These are phyloP conservation scores for Parambassis ranga DNA, from an alignment of 2,797 vertebrate genomes.

Conservation along the genomic window DNA sequence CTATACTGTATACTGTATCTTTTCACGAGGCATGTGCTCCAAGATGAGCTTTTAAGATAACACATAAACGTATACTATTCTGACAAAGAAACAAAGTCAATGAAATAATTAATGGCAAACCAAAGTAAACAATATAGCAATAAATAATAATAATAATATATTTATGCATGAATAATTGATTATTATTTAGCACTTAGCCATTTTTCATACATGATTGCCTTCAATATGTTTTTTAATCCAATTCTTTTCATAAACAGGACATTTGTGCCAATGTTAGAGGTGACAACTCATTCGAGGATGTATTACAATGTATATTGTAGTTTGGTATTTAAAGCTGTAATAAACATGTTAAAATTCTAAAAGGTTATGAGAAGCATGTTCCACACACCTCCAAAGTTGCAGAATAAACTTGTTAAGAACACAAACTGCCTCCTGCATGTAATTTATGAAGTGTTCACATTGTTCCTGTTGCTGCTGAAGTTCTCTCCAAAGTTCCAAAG, in stretches of 20 bases:
- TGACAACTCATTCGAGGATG: conserved; percentile 6
- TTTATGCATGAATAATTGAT: too few species aligned
- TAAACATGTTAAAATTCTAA: background rate
- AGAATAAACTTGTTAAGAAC: conserved; percentile 28
- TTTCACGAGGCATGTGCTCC: too few species aligned
- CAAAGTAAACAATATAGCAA: too few species aligned
- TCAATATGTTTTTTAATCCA: conserved; percentile 34
- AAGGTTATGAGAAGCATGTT: background rate
- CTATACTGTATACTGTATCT: too few species aligned
- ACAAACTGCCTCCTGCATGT: conserved; percentile 2
- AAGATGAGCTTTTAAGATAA: too few species aligned
- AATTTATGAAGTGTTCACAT: conserved; percentile 27
- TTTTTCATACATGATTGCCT: conserved; percentile 32
- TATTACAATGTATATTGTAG: too few species aligned
- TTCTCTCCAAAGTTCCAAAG: conserved; percentile 43
- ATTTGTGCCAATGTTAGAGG: background rate
- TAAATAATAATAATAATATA: too few species aligned
- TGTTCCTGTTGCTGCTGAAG: conserved; percentile 22
- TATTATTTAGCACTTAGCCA: conserved; percentile 1
- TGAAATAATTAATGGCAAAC: too few species aligned
- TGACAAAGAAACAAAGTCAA: too few species aligned
- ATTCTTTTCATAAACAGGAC: background rate
- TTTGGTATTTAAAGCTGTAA: background rate
- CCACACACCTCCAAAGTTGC: conserved; percentile 31
- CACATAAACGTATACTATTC: too few species aligned